phyloP scores from a whole-genome alignment of 2,888 invertebrate genomes.

The Aproaerema taeniolella region DNA sequence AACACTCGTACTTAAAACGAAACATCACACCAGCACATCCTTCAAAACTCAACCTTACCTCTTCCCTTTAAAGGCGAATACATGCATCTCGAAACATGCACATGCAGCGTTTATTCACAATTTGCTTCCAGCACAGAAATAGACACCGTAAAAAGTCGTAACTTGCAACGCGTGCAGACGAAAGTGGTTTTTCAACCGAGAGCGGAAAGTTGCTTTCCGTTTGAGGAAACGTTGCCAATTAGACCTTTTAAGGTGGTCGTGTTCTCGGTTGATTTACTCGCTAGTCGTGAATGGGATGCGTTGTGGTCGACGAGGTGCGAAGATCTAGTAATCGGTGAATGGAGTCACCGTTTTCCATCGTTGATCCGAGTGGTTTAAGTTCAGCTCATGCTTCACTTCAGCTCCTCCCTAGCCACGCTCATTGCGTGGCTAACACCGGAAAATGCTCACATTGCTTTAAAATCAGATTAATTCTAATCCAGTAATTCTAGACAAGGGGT shows the following conservation, averaged over 20 bases:
- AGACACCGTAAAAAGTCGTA: constrained; percentile 67
- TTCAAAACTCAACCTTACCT: constrained; percentile 39
- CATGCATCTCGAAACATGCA: constrained; percentile 24
- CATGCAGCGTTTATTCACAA: constrained; percentile 31
- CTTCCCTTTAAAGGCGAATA: constrained; percentile 26
- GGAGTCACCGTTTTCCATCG: constrained; percentile 41
- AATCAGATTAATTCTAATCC: constrained; percentile 1
- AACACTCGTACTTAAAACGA: constrained; percentile 22
- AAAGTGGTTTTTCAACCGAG: constrained; percentile 66
- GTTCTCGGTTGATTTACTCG: constrained; percentile 69
- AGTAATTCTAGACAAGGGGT: background rate
- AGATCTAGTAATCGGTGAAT: constrained; percentile 65
- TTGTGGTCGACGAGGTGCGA: constrained; percentile 66
- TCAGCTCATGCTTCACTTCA: too few species aligned
- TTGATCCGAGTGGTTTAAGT: background rate
- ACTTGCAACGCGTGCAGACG: constrained; percentile 52
- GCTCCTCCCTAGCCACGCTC: constrained; percentile 20
- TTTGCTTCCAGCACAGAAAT: constrained; percentile 50
- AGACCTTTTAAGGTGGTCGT: constrained; percentile 44
- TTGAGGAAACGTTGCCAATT: constrained; percentile 52
- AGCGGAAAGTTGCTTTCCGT: constrained; percentile 72
- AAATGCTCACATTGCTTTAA: constrained; percentile 3
- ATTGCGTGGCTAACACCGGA: constrained; percentile 11
- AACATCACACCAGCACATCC: constrained; percentile 25
- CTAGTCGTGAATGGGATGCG: constrained; percentile 71